Percentiles rank a stretch among this genome's conserved stretches.
Conservation (phyloP, 2,888 invertebrate species). For the Ectemnius cavifrons region DNA sequence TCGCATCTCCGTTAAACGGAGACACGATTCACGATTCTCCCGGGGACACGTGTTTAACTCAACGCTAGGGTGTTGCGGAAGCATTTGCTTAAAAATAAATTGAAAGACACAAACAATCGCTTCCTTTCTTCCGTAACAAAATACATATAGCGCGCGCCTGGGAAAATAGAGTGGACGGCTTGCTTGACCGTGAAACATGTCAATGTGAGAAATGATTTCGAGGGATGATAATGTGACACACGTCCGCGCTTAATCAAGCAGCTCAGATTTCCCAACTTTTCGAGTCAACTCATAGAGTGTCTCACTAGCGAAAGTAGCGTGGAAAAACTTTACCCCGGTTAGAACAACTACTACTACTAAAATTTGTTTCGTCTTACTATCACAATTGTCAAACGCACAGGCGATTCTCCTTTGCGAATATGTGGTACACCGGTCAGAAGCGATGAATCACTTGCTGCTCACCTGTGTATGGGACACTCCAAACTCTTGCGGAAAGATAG, state of each 20-base stretch:
- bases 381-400: conserved; percentile 64
- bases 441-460: not conserved
- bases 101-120: conserved; percentile 9
- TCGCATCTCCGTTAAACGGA: conserved; percentile 68
- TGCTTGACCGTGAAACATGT: not conserved
- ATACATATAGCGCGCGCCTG: not conserved
- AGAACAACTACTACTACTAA: conserved; percentile 48
- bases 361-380: conserved; percentile 68
- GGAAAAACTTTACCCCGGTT: conserved; percentile 16
- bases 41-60: conserved; percentile 9
- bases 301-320: conserved; percentile 2
- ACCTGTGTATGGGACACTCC: not conserved
- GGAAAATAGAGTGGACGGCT: not conserved
- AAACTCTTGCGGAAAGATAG: not conserved
- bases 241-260: not conserved
- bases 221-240: not conserved
- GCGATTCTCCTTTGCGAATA: conserved; percentile 42
- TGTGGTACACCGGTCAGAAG: conserved; percentile 17
- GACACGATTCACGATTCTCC: conserved; percentile 62
- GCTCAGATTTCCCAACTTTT: not conserved
- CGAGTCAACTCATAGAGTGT: too few species aligned
- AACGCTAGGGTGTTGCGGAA: not conserved
- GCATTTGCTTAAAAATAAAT: not conserved
- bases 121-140: conserved; percentile 1
- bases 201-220: not conserved